A percentile compares a stretch with the other conserved stretches of the same genome.
phyloP scores from a whole-genome alignment of 92 coral and sea anemone species.

The Epizoanthus stellaris region DNA sequence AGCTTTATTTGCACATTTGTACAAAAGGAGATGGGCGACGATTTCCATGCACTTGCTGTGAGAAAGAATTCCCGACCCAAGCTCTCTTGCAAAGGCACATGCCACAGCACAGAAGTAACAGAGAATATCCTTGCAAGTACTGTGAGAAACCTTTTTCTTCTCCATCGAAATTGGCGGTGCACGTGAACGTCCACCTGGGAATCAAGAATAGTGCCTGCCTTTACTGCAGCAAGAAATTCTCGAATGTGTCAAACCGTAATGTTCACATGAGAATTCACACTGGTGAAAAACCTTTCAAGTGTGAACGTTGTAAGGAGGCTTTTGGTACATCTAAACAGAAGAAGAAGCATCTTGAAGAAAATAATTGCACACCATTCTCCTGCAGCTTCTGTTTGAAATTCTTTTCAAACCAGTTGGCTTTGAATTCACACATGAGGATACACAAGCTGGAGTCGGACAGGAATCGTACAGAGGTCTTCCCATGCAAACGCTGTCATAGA shows the following conservation, averaged over 20 bases:
- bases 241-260: conserved; percentile 5
- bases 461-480: too few species aligned
- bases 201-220: conserved; percentile 4
- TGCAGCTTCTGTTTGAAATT: background rate
- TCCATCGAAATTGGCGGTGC: background rate
- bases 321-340: conserved; percentile 7
- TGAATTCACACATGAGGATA: conserved; percentile 27
- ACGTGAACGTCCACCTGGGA: background rate
- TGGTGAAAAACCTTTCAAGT: conserved; percentile 27
- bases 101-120: background rate
- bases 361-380: background rate
- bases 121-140: background rate
- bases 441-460: conserved; percentile 1
- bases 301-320: background rate
- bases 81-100: background rate
- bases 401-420: conserved; percentile 17
- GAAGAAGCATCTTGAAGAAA: background rate
- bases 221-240: conserved; percentile 7
- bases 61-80: background rate
- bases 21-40: background rate
- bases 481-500: conserved; percentile 8
- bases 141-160: conserved; percentile 7
- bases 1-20: conserved; percentile 19
- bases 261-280: conserved; percentile 31
- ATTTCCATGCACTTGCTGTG: conserved; percentile 1